Evolutionary conservation across 2,888 invertebrate species (phyloP).

Genomic region (Mylabris sibirica): DNA sequence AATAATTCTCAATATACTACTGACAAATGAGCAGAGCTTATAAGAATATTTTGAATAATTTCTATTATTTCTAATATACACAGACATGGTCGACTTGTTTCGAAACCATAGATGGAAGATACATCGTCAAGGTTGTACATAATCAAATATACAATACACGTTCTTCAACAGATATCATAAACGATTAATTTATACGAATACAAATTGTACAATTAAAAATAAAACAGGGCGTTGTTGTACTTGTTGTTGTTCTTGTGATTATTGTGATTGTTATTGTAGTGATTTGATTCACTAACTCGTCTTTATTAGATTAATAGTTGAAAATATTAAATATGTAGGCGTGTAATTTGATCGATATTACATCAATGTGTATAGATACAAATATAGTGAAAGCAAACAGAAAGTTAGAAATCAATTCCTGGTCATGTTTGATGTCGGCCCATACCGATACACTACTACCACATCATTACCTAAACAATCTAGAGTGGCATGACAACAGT

Average conservation of each 20-base stretch:
- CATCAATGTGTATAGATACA: conserved; percentile 22
- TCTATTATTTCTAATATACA: conserved; percentile 18
- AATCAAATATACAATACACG: conserved; percentile 12
- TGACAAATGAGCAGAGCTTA: not conserved
- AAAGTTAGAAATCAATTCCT: conserved; percentile 42
- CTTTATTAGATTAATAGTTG: conserved; percentile 8
- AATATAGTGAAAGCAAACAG: conserved; percentile 34
- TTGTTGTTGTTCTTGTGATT: not conserved
- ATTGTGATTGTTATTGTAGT: not conserved
- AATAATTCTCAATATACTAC: not conserved
- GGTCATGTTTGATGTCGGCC: conserved; percentile 30
- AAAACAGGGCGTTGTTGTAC: not conserved
- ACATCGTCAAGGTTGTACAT: conserved; percentile 8
- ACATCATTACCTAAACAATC: conserved; percentile 33
- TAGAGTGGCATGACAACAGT: conserved; percentile 27
- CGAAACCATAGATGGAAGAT: conserved; percentile 10
- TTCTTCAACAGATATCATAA: not conserved
- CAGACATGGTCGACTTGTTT: conserved; percentile 3
- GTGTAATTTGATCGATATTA: conserved; percentile 25
- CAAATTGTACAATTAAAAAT: conserved; percentile 8
- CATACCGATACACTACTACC: conserved; percentile 19
- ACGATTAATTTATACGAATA: conserved; percentile 6
- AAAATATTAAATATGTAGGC: conserved; percentile 13
- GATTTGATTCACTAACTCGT: not conserved
- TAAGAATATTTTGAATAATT: conserved; percentile 11